Percentiles rank a stretch among this genome's conserved stretches.
Evolutionary conservation across 2,113 vertebrate genomes (phyloP).

Genomic region (Labeo rohita): DNA sequence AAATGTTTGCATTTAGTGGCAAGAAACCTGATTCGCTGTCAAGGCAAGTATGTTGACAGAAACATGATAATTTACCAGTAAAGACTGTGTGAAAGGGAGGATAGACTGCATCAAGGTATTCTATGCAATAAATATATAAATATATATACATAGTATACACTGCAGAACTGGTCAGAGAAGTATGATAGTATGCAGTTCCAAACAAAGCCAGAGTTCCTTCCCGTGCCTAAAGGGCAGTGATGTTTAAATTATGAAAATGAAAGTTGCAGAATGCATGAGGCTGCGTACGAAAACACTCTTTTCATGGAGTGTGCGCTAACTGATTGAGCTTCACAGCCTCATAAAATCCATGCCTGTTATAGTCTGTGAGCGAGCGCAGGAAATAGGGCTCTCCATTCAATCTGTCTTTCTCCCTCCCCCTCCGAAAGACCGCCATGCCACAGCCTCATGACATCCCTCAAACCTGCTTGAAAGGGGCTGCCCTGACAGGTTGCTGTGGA

Average conservation of each 20-base stretch:
- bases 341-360: constrained; percentile 55
- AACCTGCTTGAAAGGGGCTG: constrained; percentile 39
- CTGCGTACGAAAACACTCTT: neutral
- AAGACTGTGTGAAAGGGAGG: too few species aligned
- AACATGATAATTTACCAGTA: too few species aligned
- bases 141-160: neutral
- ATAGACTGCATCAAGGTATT: neutral
- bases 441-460: constrained; percentile 48
- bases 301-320: constrained; percentile 1
- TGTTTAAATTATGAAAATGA: constrained; percentile 15
- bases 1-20: too few species aligned
- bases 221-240: neutral
- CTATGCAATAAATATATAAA: too few species aligned
- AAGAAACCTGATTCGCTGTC: too few species aligned
- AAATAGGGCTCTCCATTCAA: constrained; percentile 47
- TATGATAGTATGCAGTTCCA: neutral
- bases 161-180: neutral
- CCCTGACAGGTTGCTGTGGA: constrained; percentile 46
- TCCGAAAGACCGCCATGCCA: constrained; percentile 23
- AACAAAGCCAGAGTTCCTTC: neutral
- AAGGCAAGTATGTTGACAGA: too few species aligned
- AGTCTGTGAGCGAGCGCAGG: constrained; percentile 47
- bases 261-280: neutral
- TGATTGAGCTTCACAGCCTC: constrained; percentile 37
- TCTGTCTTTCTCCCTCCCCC: constrained; percentile 27